A percentile compares a stretch with the other conserved stretches of the same genome.
Conservation (phyloP, 2,888 invertebrate species). For the Venustoraphidia nigricollis region DNA sequence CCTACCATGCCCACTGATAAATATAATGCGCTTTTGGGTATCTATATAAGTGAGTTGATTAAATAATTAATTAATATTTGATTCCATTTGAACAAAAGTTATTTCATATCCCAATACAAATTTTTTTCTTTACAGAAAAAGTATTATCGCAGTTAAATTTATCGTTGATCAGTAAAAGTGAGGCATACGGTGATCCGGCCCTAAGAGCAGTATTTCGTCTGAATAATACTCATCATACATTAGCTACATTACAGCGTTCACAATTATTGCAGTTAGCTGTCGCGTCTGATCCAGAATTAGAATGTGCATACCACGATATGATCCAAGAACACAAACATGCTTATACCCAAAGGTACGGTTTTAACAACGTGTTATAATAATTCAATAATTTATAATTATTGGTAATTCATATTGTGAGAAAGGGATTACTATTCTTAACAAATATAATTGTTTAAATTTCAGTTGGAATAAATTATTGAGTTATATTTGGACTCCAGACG, state of each 20-base stretch:
- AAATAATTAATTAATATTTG: no score
- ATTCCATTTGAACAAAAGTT: neutral
- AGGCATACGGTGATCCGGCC: conserved; percentile 75
- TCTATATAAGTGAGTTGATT: conserved; percentile 59
- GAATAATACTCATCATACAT: conserved; percentile 88
- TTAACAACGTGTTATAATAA: neutral
- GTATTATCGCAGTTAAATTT: conserved; percentile 81
- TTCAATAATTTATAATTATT: neutral
- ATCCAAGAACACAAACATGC: conserved; percentile 68
- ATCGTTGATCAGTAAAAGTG: conserved; percentile 79
- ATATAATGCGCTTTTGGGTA: conserved; percentile 52
- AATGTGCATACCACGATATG: conserved; percentile 72
- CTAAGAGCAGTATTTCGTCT: conserved; percentile 80
- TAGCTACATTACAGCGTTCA: conserved; percentile 81
- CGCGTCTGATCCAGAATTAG: conserved; percentile 73
- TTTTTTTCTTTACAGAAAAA: conserved; percentile 44
- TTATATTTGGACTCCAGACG: conserved; percentile 54
- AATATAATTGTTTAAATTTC: conserved; percentile 23
- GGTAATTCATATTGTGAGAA: no score
- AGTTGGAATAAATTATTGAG: conserved; percentile 75
- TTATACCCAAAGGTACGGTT: conserved; percentile 44
- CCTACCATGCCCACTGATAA: conserved; percentile 31
- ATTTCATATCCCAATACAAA: conserved; percentile 2
- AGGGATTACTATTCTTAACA: no score
- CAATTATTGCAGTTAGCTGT: conserved; percentile 67